Conservation (phyloP, 2,888 invertebrate species). For the Pyrrhia umbra region DNA sequence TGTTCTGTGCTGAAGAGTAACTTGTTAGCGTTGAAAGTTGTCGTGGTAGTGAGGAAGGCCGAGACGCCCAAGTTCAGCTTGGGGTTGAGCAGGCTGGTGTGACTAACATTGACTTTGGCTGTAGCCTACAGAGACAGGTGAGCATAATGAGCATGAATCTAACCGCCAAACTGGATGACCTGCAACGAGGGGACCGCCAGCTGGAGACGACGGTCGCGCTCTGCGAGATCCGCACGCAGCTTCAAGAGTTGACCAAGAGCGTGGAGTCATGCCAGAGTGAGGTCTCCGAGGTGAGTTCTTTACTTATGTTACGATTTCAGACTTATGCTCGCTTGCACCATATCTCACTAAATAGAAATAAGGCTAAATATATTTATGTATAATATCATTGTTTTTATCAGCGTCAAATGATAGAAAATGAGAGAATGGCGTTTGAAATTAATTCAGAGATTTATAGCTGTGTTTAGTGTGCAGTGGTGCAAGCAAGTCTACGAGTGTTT, state of each 20-base stretch:
- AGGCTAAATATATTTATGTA: too few species aligned
- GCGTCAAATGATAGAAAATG: too few species aligned
- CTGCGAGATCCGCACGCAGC: constrained; percentile 97
- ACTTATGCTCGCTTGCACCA: not conserved
- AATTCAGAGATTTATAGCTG: too few species aligned
- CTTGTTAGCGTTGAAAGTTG: constrained; percentile 1
- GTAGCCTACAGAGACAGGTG: constrained; percentile 99
- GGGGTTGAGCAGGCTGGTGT: constrained; percentile 21
- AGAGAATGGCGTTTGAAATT: too few species aligned
- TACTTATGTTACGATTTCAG: not conserved
- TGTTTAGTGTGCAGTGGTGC: too few species aligned
- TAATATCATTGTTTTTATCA: too few species aligned
- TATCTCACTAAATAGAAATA: too few species aligned
- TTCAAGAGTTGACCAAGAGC: constrained; percentile 98
- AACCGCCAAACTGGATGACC: constrained; percentile 97
- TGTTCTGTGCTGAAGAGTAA: not conserved
- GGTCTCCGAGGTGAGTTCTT: constrained; percentile 93
- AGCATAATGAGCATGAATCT: constrained; percentile 99
- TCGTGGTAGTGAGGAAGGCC: constrained; percentile 41
- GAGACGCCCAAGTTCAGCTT: constrained; percentile 29
- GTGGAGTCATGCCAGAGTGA: constrained; percentile 98
- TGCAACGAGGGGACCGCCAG: constrained; percentile 97
- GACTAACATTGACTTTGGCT: constrained; percentile 56
- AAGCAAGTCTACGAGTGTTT: too few species aligned
- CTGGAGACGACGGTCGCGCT: constrained; percentile 98